Evolutionary conservation across 1,140 invertebrate genomes (phyloP), one percentile per base, ranked within the genome.

Genomic region (Leptinotarsa undecemlineata): DNA sequence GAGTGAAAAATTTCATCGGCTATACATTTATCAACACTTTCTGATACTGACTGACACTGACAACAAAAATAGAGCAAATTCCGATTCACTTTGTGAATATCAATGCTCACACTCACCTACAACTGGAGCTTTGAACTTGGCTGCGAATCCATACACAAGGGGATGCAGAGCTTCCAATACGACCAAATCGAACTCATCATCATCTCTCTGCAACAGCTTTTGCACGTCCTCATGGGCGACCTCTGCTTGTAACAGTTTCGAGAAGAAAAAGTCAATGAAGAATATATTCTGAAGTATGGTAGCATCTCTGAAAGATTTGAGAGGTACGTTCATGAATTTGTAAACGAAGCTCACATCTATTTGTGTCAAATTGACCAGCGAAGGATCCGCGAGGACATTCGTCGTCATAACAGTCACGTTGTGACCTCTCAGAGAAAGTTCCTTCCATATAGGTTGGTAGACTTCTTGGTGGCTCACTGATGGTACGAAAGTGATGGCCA

Each of bases 381-480:
- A 71, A 4, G 68, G 61, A 42, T 81, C 78, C n/a, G 78, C 79
- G 21, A 81, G 63, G 48, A 79, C 77, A 15, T 68, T 66, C 3
- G 80, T 74, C 2, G 80, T 80, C 19, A 80, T 75, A 8, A 80
- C 75, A 11, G 76, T 79, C 14, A 81, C 78, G 23, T 81, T 48
- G 47, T 81, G 80, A 1, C 80, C 80, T 74, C 78, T 69, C 11
- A 80, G 63, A 17, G 80, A 80, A 33, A 81, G 71, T 72, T 81
- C 78, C 69, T 72, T 79, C 51, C 84, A 82, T 48, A 88, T 78
- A 26, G 82, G 76, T 26, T 80, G 80, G 61, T 82, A 85, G 13
- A 87, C 82, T 21, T 85, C 80, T 72, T 87, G 86, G 69, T 89
- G 87, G 77, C 87, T 89, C 67, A 85, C 83, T 1, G 86, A 83